These are phyloP conservation scores for Hedychridium roseum DNA, from an alignment of 2,888 invertebrate genomes.

Conservation along the genomic window DNA sequence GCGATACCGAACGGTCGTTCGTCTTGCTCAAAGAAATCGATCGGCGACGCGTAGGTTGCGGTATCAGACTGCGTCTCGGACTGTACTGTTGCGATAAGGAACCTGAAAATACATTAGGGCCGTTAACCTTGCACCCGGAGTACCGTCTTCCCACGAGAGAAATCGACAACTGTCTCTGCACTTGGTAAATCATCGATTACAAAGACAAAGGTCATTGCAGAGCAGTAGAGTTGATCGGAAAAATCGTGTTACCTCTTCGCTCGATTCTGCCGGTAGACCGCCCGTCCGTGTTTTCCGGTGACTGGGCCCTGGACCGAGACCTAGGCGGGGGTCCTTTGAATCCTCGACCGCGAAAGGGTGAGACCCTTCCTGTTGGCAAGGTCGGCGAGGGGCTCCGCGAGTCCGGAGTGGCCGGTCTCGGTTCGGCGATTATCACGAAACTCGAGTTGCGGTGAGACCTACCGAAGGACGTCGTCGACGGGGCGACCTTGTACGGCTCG, in stretches of 20 bases:
- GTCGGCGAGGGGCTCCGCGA: conserved; percentile 65
- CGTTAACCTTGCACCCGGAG: too few relatives aligned
- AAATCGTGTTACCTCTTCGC: conserved; percentile 45
- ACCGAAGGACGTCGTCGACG: conserved; percentile 60
- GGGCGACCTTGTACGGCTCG: conserved; percentile 58
- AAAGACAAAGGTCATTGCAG: too few relatives aligned
- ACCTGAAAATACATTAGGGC: conserved; percentile 40
- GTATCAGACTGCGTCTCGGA: conserved; percentile 57
- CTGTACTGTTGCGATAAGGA: conserved; percentile 58
- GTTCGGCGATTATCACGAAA: conserved; percentile 74
- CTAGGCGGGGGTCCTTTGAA: conserved; percentile 64
- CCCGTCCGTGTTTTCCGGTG: conserved; percentile 58
- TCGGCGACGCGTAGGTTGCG: conserved; percentile 52
- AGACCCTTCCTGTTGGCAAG: conserved; percentile 66
- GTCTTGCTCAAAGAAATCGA: conserved; percentile 50
- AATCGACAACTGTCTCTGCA: too few relatives aligned
- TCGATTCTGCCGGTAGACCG: conserved; percentile 31
- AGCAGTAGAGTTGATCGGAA: not conserved
- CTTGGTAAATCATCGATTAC: too few relatives aligned
- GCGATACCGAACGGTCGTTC: conserved; percentile 42
- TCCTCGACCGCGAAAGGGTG: conserved; percentile 72
- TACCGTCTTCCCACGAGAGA: too few relatives aligned
- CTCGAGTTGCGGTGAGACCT: conserved; percentile 73
- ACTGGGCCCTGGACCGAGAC: conserved; percentile 67
- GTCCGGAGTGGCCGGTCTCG: conserved; percentile 63